These are phyloP conservation scores for Phylloscopus whistleri DNA, from an alignment of 2,113 vertebrate species.

Conservation along the genomic window DNA sequence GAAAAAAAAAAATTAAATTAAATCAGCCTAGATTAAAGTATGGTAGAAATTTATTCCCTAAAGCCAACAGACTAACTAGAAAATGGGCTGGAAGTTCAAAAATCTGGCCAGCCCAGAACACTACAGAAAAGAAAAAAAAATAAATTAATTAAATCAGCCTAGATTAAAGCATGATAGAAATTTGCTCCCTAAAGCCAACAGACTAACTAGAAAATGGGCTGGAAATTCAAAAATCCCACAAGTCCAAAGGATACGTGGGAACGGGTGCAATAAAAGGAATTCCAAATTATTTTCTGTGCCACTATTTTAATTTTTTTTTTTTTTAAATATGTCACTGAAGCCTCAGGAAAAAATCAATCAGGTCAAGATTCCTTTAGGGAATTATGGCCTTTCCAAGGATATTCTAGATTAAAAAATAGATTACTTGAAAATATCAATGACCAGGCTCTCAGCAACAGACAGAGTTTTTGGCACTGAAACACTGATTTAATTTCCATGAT, in stretches of 20 bases:
- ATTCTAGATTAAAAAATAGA: neutral
- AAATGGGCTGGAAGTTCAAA: neutral
- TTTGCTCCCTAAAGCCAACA: neutral
- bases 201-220: neutral
- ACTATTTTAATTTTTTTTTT: neutral
- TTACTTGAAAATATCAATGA: neutral
- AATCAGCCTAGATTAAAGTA: neutral
- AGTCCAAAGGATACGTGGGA: neutral
- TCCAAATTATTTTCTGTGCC: neutral
- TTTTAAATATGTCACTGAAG: neutral
- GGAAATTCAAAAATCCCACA: neutral
- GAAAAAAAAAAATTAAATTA: neutral
- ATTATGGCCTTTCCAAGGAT: neutral
- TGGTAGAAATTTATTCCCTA: neutral
- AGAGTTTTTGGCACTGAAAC: neutral
- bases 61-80: neutral
- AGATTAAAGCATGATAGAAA: neutral
- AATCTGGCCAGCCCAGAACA: neutral
- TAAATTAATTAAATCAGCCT: neutral
- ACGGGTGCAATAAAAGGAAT: neutral
- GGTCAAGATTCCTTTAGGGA: neutral
- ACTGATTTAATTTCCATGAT: neutral
- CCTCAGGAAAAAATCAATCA: neutral
- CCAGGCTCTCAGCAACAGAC: neutral
- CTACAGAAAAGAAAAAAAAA: neutral